Conservation (phyloP, 37 sponge, comb jelly and placozoan species). For the Geodia barretti region DNA sequence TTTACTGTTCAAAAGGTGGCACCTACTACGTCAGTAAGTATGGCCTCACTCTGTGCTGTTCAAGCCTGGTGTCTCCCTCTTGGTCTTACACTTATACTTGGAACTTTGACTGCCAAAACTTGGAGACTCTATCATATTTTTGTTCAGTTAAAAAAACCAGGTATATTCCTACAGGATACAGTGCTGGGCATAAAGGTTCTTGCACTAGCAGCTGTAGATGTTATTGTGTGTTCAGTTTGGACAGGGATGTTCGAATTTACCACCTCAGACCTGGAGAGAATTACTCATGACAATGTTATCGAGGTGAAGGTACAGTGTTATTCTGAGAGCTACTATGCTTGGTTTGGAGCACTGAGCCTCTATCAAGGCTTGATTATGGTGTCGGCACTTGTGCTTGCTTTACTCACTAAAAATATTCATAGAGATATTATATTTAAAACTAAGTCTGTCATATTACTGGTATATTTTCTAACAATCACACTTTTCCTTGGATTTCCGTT, state of each 20-base stretch:
- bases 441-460: too few relatives aligned
- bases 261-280: not conserved
- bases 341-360: not conserved
- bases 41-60: not conserved
- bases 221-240: not conserved
- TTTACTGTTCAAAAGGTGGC: not conserved
- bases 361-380: not conserved
- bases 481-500: too few relatives aligned
- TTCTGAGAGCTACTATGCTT: not conserved
- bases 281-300: not conserved
- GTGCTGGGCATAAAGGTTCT: not conserved
- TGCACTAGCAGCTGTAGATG: not conserved
- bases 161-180: slow-evolving; percentile 4
- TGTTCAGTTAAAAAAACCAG: slow-evolving; percentile 28
- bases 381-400: too few relatives aligned
- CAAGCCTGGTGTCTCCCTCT: not conserved
- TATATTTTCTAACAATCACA: too few relatives aligned
- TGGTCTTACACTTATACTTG: slow-evolving; percentile 13
- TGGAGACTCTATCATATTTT: slow-evolving; percentile 55
- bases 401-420: too few relatives aligned
- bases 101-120: not conserved
- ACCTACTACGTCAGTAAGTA: not conserved
- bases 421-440: too few relatives aligned
- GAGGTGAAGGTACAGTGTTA: not conserved
- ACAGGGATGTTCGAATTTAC: not conserved